Base-by-base conservation (phyloP, 2,888 invertebrate species). In the Drosophila fulvimacula region DNA sequence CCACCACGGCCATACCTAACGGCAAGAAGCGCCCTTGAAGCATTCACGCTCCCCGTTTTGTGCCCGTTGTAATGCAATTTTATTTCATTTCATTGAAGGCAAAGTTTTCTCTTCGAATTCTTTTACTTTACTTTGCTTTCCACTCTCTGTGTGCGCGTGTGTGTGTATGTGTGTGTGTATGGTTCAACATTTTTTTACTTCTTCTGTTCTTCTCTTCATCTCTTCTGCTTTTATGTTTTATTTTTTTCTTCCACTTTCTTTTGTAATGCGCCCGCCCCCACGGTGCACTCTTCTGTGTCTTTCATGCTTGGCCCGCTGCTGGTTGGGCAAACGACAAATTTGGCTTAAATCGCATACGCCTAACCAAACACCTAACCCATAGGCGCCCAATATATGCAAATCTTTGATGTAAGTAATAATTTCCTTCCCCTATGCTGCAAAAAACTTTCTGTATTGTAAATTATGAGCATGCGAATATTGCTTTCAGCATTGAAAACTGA, bases 351-450 rank as follows among this genome's bases (percentile, higher is more conserved):
- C 63, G 70, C 63, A 78, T 51, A 66, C 57, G 79, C 60, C 76
- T 75, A 73, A 66, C 41, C 56, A 55, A 44, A 27, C 46, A 41
- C 19, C 30, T 13, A 41, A 39, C 39, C 53, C 19, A 7, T 32
- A 48, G 36, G 15, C 41, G 73, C 69, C 71, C 85, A 85, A 82
- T 82, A 75, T 82, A 84, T 88, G 88, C 83, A 84, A 84, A 88
- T 84, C 88, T 84, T 88, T 84, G 83, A 84, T 88, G 83, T 84
- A 86, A 84, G 83, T 84, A 84, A 84, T 88, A 84, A 84, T 86
- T 84, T 84, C 88, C 88, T 84, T 84, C 88, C 88, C 71, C 73
- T 49, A 81, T 66, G 75, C 41, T 42, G 52, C 38, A 62, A 69
- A 73, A 81, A 82, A 72, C 58, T 76, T 79, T 76, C 71, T n/a